phyloP scores from a whole-genome alignment of 2,888 invertebrate genomes.

The Drosophila demipolita region DNA sequence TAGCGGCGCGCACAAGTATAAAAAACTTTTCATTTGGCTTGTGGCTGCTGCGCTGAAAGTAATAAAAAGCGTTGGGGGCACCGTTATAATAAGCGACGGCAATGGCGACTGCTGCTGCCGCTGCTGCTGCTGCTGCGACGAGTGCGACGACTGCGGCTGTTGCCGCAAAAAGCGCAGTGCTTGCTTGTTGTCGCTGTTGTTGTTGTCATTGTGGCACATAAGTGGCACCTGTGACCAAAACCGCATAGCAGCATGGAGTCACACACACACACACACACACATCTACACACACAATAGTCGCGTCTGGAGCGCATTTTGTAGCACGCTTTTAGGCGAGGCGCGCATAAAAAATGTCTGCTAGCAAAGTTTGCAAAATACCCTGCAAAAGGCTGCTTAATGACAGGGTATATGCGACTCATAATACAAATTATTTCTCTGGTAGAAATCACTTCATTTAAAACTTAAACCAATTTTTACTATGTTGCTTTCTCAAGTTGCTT shows the following conservation, averaged over 20 bases:
- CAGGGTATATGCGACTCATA: neutral
- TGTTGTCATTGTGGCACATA: conserved; percentile 63
- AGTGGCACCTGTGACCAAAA: conserved; percentile 78
- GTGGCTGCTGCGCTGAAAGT: conserved; percentile 32
- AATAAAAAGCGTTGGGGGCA: conserved; percentile 60
- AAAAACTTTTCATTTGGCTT: conserved; percentile 64
- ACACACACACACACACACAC: conserved; percentile 11
- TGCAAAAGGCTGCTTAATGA: neutral
- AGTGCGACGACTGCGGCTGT: conserved; percentile 11
- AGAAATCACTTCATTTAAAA: neutral
- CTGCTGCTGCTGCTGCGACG: conserved; percentile 29
- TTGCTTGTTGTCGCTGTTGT: conserved; percentile 17
- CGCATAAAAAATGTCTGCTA: conserved; percentile 60
- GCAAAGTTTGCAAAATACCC: conserved; percentile 32
- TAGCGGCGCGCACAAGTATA: conserved; percentile 60
- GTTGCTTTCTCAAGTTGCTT: neutral
- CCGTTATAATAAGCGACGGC: conserved; percentile 60
- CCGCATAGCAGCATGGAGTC: conserved; percentile 15
- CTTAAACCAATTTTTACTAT: neutral
- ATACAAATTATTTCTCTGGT: neutral
- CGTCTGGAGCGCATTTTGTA: conserved; percentile 44
- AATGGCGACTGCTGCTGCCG: conserved; percentile 45
- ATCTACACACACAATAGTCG: conserved; percentile 12
- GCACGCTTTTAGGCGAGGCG: conserved; percentile 54
- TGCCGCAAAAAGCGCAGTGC: conserved; percentile 43